phyloP scores from a whole-genome alignment of 2,888 invertebrate species.

The Sesia apiformis region DNA sequence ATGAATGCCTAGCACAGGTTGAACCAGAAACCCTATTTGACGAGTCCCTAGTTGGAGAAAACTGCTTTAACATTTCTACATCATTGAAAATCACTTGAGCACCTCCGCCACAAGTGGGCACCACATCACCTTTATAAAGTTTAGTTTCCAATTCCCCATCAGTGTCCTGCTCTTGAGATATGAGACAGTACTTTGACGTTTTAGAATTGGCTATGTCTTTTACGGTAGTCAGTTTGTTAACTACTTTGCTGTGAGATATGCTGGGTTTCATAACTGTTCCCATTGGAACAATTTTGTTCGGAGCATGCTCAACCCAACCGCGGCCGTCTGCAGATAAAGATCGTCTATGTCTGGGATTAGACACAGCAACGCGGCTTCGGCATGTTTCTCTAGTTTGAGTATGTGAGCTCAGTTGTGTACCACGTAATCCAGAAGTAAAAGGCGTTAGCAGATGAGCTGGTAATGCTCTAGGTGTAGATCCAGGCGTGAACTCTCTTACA shows the following conservation, averaged over 20 bases:
- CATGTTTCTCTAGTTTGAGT: constrained; percentile 43
- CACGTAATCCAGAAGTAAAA: constrained; percentile 17
- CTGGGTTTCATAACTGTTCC: constrained; percentile 94
- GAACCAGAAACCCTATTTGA: constrained; percentile 35
- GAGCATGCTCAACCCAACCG: constrained; percentile 92
- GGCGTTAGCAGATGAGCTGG: constrained; percentile 61
- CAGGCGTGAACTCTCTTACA: constrained; percentile 50
- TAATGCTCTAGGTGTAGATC: constrained; percentile 58
- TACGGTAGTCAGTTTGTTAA: constrained; percentile 86
- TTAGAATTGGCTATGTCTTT: constrained; percentile 82
- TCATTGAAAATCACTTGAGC: constrained; percentile 96
- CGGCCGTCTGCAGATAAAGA: constrained; percentile 86
- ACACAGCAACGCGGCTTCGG: constrained; percentile 77
- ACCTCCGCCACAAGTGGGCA: constrained; percentile 95
- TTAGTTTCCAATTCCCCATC: constrained; percentile 96
- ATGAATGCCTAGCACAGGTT: constrained; percentile 55
- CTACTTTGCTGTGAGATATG: constrained; percentile 86
- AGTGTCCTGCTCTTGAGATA: constrained; percentile 93
- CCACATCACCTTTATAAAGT: constrained; percentile 94
- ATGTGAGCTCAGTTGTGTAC: constrained; percentile 20
- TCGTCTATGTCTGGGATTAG: constrained; percentile 83
- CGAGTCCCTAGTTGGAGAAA: constrained; percentile 77
- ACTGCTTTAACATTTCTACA: constrained; percentile 90
- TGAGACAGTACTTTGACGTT: constrained; percentile 91
- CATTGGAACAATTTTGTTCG: constrained; percentile 84